These are phyloP conservation scores for Varanus salvator DNA, from an alignment of 2,113 vertebrate species.

Conservation along the genomic window DNA sequence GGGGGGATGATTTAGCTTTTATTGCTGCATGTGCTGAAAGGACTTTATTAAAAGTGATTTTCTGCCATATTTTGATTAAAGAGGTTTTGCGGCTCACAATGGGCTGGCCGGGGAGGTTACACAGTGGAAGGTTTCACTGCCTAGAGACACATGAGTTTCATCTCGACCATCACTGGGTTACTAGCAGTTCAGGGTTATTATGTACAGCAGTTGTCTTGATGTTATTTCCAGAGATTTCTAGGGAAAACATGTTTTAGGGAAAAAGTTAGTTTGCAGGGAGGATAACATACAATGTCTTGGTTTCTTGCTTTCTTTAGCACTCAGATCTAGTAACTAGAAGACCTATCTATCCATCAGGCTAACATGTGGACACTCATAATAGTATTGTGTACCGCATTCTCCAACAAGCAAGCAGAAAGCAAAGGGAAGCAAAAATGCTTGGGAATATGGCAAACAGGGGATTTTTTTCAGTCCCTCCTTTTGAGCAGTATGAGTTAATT, in stretches of 20 bases:
- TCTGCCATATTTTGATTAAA: slow-evolving; percentile 37
- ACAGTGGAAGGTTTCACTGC: not conserved
- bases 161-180: not conserved
- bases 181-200: not conserved
- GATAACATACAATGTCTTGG: not conserved
- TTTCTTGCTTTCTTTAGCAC: not conserved
- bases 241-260: not conserved
- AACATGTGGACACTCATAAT: not conserved
- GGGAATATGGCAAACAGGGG: not conserved
- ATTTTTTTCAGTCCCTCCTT: too few species aligned
- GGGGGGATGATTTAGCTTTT: not conserved
- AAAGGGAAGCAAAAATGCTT: not conserved
- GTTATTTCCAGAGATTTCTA: too few species aligned
- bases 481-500: too few species aligned
- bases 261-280: not conserved
- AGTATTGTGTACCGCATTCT: too few species aligned
- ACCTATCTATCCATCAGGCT: not conserved
- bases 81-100: slow-evolving; percentile 34
- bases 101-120: not conserved
- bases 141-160: not conserved
- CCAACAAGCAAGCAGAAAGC: not conserved
- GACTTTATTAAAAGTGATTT: slow-evolving; percentile 51
- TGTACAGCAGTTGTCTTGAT: not conserved
- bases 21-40: not conserved
- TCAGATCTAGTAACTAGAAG: not conserved